Conservation (phyloP, 92 coral and sea anemone genomes). For the Palythoa caribaeorum region DNA sequence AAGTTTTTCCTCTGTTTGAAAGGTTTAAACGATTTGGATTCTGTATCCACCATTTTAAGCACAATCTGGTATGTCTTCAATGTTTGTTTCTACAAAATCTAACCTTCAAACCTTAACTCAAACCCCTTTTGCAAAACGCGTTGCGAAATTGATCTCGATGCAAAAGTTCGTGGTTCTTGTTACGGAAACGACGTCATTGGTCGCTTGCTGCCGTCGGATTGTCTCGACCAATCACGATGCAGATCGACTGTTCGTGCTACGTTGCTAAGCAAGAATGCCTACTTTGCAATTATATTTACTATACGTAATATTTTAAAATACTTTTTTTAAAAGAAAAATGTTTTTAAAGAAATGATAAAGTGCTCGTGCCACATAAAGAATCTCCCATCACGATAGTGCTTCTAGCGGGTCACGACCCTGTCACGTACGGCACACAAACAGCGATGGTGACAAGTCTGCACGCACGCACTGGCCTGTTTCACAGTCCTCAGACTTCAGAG, state of each 20-base stretch:
- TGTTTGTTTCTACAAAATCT: background rate
- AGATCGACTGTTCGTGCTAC: conserved; percentile 15
- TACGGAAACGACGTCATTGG: conserved; percentile 44
- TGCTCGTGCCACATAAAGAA: background rate
- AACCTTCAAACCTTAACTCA: background rate
- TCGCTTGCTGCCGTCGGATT: background rate
- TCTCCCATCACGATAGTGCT: background rate
- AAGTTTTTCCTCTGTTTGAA: conserved; percentile 96
- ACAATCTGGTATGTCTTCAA: background rate
- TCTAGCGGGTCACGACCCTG: background rate
- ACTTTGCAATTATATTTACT: too few relatives aligned
- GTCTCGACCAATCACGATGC: conserved; percentile 23
- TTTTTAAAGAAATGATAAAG: background rate
- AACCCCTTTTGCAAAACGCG: background rate
- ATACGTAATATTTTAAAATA: background rate
- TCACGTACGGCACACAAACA: background rate
- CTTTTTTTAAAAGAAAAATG: background rate
- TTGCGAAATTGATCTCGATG: conserved; percentile 38
- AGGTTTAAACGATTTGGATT: conserved; percentile 79
- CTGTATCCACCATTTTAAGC: conserved; percentile 75
- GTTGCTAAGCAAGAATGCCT: background rate
- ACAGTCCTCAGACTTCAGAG: too few relatives aligned
- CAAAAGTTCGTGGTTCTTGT: conserved; percentile 16
- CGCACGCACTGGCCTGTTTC: background rate
- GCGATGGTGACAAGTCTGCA: background rate